Evolutionary conservation across 30 jellyfish, hydroid and myxozoan genomes (phyloP).

Genomic region (Cassiopea xamachana): DNA sequence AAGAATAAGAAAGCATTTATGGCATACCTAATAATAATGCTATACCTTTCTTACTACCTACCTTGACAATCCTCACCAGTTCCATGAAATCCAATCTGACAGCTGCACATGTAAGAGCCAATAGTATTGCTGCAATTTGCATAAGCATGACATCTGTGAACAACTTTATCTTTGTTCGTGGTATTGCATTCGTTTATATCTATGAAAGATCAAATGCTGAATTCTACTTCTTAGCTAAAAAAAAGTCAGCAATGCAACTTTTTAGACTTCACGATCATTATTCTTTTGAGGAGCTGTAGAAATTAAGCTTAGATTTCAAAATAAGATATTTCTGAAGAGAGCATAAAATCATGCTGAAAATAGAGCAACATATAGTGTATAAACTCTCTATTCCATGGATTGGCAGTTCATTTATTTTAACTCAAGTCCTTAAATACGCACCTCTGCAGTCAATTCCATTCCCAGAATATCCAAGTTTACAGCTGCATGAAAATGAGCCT

Average conservation of each 20-base stretch:
- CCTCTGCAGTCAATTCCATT: constrained; percentile 46
- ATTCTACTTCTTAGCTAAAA: not conserved
- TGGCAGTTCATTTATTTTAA: not conserved
- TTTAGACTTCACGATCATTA: not conserved
- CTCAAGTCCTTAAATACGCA: not conserved
- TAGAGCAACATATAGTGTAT: too few relatives aligned
- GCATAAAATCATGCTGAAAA: too few relatives aligned
- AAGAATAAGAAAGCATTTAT: too few relatives aligned
- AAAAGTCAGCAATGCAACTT: not conserved
- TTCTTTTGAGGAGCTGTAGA: constrained; percentile 2
- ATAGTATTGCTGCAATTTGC: constrained; percentile 54
- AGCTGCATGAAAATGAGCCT: constrained; percentile 34
- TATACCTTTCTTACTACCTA: not conserved
- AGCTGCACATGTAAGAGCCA: constrained; percentile 51
- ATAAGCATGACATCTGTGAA: constrained; percentile 47
- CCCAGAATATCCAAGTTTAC: constrained; percentile 52
- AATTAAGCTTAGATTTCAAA: too few relatives aligned
- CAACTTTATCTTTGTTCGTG: not conserved
- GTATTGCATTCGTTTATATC: constrained; percentile 68
- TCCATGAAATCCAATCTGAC: constrained; percentile 61
- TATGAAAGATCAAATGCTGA: not conserved
- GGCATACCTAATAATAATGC: too few relatives aligned
- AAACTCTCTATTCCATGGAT: not conserved
- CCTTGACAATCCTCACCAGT: constrained; percentile 68
- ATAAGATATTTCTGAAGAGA: too few relatives aligned